Percentiles rank a stretch among this genome's conserved stretches.
Evolutionary conservation across 2,888 invertebrate genomes (phyloP).

Genomic region (Tetanocera ferruginea): DNA sequence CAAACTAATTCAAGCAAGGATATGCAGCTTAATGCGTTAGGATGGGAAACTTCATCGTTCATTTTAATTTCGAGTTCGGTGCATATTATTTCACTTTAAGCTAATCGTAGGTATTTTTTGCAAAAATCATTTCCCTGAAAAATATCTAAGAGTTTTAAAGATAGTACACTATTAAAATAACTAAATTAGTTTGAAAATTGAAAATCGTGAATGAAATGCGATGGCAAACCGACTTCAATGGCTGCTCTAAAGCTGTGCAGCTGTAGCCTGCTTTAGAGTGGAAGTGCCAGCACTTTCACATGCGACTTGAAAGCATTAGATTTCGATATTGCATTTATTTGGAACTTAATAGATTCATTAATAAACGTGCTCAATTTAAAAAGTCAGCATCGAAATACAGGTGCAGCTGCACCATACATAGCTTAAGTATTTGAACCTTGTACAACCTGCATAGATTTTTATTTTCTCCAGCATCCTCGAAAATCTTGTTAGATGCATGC

Average conservation of each 20-base stretch:
- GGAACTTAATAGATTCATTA: slow-evolving; percentile 24
- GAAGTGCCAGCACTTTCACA: neutral
- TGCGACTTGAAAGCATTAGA: neutral
- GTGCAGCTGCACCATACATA: neutral
- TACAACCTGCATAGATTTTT: neutral
- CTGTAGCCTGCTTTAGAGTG: neutral
- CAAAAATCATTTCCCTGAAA: no score
- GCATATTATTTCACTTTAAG: no score
- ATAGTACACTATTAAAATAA: neutral
- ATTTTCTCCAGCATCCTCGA: neutral
- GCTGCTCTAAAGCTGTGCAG: neutral
- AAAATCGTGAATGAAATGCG: slow-evolving; percentile 25
- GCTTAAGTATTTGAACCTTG: neutral
- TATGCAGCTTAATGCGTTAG: slow-evolving; percentile 12
- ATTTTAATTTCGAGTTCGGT: no score
- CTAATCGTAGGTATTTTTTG: no score
- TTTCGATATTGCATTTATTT: neutral
- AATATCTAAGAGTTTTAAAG: no score
- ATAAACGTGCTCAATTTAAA: slow-evolving; percentile 26
- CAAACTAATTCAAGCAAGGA: slow-evolving; percentile 40
- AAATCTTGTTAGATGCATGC: neutral
- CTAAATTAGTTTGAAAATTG: slow-evolving; percentile 29
- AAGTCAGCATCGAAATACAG: neutral
- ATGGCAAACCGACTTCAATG: neutral
- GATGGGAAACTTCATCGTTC: no score